Evolutionary conservation across 2,797 vertebrate species (phyloP), one percentile per base, ranked within the genome.

Genomic region (Pseudotriccus pelzelni): DNA sequence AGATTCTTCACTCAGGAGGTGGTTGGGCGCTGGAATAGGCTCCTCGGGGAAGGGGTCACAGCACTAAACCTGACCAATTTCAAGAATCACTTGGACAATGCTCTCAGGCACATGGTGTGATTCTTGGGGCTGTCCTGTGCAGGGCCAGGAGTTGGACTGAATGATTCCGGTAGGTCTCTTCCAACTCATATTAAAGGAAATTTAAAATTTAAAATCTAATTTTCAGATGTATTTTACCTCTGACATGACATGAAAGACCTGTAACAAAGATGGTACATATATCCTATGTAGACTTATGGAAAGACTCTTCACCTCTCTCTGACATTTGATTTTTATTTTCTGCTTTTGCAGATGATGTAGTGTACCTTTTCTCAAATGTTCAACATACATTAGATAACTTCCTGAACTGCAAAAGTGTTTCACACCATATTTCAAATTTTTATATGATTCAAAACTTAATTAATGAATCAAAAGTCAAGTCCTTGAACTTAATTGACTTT

Each of bases 41-140:
- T 62, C 9, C 18, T 9, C 28, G 21, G 11, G 18, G 23, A 0
- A 53, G n/a, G 18, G 18, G 18, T n/a, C 58, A 32, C 18, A 27
- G 18, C n/a, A 23, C 14, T 23, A 53, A 66, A 6, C 23, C 22
- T 37, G 39, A 36, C 11, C 7, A 8, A 60, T 14, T 8, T 50
- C 37, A 52, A 43, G 66, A 30, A 36, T 1, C 1, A 0, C 18
- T 79, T 56, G 34, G 52, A 39, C 8, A 58, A 1, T 14, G 14
- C 5, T 58, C 34, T 67, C 43, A 52, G 37, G 39, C 17, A 52
- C 22, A 14, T 0, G 32, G 4, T 36, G 37, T 21, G 37, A 36
- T 14, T 36, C 21, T 25, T 70, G 5, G 7, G 53, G 21, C 6
- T 67, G 23, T 60, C 12, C 34, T 32, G 22, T 20, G 23, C 37